A percentile compares a stretch with the other conserved stretches of the same genome.
Conservation (phyloP, 2,888 invertebrate genomes). For the Petrophora chlorosata region DNA sequence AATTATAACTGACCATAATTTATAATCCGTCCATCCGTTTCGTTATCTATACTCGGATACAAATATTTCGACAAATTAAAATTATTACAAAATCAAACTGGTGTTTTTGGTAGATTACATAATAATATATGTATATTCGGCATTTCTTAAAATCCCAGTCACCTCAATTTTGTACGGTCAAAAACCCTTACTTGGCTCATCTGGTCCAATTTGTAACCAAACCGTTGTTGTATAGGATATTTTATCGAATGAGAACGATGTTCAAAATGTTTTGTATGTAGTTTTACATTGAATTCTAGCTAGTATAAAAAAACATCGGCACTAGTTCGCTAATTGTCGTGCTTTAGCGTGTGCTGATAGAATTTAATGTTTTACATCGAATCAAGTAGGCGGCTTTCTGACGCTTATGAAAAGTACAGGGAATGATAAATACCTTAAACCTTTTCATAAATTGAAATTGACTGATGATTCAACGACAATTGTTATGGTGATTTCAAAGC, state of each 20-base stretch:
- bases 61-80: no score
- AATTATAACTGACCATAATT: neutral
- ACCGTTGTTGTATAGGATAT: slow-evolving; percentile 5
- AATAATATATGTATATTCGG: no score
- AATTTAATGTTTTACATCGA: slow-evolving; percentile 3
- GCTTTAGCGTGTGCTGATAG: slow-evolving; percentile 4
- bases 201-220: no score
- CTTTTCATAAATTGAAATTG: neutral
- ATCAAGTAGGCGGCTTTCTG: neutral
- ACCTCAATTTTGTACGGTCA: no score
- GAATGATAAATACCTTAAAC: neutral
- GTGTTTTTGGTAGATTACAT: no score
- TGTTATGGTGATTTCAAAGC: neutral
- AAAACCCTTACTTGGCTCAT: no score
- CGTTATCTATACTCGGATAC: no score
- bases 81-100: no score
- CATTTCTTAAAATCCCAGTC: no score
- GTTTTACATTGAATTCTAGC: slow-evolving; percentile 10
- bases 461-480: neutral
- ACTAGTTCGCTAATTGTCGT: neutral
- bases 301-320: neutral
- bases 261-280: slow-evolving; percentile 3
- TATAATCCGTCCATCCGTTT: neutral
- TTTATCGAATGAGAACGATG: slow-evolving; percentile 9
- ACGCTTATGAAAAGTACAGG: slow-evolving; percentile 7